These are phyloP conservation scores for Brachirus orientalis DNA, from an alignment of 2,113 vertebrate genomes.

Conservation along the genomic window DNA sequence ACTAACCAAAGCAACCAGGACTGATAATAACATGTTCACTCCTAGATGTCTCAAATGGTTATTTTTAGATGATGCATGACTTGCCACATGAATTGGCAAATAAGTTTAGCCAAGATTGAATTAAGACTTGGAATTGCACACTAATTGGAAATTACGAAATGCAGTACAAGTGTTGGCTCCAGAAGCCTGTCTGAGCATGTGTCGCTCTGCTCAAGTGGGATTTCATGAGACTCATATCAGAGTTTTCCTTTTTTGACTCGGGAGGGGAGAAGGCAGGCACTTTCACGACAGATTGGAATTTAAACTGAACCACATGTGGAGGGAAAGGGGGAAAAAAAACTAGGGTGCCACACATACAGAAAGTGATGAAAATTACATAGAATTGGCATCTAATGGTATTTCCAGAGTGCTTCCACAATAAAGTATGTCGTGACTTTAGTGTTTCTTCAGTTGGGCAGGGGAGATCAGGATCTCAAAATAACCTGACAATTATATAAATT, in stretches of 20 bases:
- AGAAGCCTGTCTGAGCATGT: slow-evolving; percentile 65
- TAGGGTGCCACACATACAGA: slow-evolving; percentile 11
- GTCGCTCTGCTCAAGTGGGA: slow-evolving; percentile 67
- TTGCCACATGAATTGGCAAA: slow-evolving; percentile 60
- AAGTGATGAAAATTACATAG: slow-evolving; percentile 30
- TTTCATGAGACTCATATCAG: slow-evolving; percentile 44
- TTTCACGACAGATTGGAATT: slow-evolving; percentile 47
- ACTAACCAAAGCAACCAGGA: slow-evolving; percentile 1
- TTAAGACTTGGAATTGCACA: slow-evolving; percentile 58
- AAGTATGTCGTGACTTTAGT: slow-evolving; percentile 1
- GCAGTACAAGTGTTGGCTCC: slow-evolving; percentile 58
- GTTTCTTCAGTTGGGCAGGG: background rate
- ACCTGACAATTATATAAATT: slow-evolving; percentile 37
- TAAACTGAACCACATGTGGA: slow-evolving; percentile 37
- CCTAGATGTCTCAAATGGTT: slow-evolving; percentile 10
- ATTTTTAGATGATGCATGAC: slow-evolving; percentile 46
- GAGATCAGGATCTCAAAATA: slow-evolving; percentile 11
- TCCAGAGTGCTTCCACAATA: slow-evolving; percentile 44
- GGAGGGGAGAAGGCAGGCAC: slow-evolving; percentile 34
- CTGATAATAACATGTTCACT: slow-evolving; percentile 9
- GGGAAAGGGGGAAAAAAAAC: slow-evolving; percentile 44
- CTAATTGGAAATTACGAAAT: slow-evolving; percentile 75
- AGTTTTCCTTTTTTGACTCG: slow-evolving; percentile 46
- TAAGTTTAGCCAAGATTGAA: slow-evolving; percentile 62
- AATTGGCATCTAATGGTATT: slow-evolving; percentile 21